phyloP scores from a whole-genome alignment of 1,140 invertebrate species.

The Holotrichia oblita region DNA sequence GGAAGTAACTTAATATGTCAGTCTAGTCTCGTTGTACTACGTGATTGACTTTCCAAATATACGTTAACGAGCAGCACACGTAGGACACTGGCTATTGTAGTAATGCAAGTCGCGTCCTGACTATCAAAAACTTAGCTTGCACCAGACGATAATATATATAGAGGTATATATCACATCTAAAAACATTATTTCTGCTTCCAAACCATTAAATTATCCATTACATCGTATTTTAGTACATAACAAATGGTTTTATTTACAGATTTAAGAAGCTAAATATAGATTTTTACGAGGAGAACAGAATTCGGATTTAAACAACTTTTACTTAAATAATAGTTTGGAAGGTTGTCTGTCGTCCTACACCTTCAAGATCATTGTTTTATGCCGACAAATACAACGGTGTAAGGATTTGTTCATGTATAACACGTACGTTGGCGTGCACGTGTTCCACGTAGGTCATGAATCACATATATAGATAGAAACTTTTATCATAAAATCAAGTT shows the following conservation, averaged over 20 bases:
- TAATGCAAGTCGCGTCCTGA: not conserved
- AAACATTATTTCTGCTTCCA: too few relatives aligned
- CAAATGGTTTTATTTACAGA: not conserved
- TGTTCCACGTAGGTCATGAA: not conserved
- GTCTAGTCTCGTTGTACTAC: not conserved
- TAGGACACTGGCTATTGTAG: not conserved
- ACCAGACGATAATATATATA: not conserved
- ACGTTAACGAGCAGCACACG: not conserved
- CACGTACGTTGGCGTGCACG: constrained; percentile 6
- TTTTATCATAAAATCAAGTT: constrained; percentile 13
- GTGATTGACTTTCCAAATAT: not conserved
- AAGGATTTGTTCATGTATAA: constrained; percentile 5
- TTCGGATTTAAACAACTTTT: not conserved
- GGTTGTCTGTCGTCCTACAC: not conserved
- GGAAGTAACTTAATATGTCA: not conserved
- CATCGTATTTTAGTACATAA: too few relatives aligned
- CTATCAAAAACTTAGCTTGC: not conserved
- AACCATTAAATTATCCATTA: too few relatives aligned
- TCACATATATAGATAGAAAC: not conserved
- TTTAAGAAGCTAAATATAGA: too few relatives aligned
- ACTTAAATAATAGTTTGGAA: not conserved
- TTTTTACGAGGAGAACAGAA: too few relatives aligned
- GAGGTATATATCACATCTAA: too few relatives aligned
- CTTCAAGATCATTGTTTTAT: not conserved
- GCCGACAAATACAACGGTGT: not conserved